Conservation (phyloP, 2,888 invertebrate genomes). For the Lasioglossum marginatum region DNA sequence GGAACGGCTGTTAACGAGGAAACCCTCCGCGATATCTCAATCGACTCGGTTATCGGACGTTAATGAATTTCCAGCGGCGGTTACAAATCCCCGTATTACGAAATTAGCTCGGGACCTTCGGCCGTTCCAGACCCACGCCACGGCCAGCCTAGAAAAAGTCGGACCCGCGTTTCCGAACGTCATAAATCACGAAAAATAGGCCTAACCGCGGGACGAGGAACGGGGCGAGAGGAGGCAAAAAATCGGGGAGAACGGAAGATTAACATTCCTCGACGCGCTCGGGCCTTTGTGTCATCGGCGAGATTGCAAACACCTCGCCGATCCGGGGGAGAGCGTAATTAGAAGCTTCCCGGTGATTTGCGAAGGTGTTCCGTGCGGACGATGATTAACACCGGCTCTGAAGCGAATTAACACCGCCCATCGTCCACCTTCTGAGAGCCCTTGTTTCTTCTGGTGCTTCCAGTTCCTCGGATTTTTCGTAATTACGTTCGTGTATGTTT, state of each 20-base stretch:
- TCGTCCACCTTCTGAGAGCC: neutral
- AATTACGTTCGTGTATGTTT: neutral
- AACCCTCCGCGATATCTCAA: slow-evolving; percentile 74
- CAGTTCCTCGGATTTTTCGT: neutral
- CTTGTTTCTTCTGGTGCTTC: neutral
- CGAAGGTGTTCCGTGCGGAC: slow-evolving; percentile 38
- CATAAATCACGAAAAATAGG: slow-evolving; percentile 80
- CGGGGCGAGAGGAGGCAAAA: slow-evolving; percentile 40
- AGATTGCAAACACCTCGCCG: slow-evolving; percentile 24
- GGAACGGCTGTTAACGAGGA: slow-evolving; percentile 52
- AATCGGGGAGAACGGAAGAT: slow-evolving; percentile 54
- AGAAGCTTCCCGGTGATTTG: slow-evolving; percentile 45
- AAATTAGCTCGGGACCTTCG: slow-evolving; percentile 77
- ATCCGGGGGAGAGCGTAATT: slow-evolving; percentile 41
- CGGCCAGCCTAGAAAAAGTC: slow-evolving; percentile 69
- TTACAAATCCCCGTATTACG: slow-evolving; percentile 75
- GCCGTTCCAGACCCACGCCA: slow-evolving; percentile 45
- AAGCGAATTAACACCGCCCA: slow-evolving; percentile 3
- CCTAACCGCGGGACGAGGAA: slow-evolving; percentile 40
- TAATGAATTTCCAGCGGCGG: slow-evolving; percentile 79
- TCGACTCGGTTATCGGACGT: slow-evolving; percentile 75
- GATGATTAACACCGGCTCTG: slow-evolving; percentile 40
- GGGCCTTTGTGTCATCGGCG: slow-evolving; percentile 41
- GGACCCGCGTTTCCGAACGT: slow-evolving; percentile 71
- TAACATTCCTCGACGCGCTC: slow-evolving; percentile 56